These are phyloP conservation scores for Xestia rhomboidea DNA, from an alignment of 2,888 invertebrate genomes.

Conservation along the genomic window DNA sequence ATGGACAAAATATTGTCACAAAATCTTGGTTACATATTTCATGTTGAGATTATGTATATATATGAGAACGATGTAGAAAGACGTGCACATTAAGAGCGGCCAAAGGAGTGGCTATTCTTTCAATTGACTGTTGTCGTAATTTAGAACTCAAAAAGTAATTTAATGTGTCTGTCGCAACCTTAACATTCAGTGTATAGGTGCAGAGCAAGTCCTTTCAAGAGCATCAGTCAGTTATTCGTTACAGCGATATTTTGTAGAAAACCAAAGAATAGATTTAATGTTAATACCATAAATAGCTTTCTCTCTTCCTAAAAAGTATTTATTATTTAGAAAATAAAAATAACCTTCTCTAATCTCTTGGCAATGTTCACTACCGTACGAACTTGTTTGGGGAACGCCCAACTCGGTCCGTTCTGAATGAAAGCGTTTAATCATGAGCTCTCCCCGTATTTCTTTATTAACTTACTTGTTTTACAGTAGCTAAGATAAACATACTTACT, in stretches of 20 bases:
- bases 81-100: no score
- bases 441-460: background rate
- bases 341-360: background rate
- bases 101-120: background rate
- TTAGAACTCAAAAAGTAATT: background rate
- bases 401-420: background rate
- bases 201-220: background rate
- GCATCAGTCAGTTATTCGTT: background rate
- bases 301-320: background rate
- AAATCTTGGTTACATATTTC: no score
- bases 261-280: background rate
- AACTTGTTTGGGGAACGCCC: slow-evolving; percentile 26
- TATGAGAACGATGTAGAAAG: no score
- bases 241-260: background rate
- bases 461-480: background rate
- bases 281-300: background rate
- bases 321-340: background rate
- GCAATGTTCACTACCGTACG: background rate
- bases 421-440: slow-evolving; percentile 11
- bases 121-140: no score
- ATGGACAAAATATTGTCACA: no score
- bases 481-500: background rate
- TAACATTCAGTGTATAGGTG: background rate
- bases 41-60: no score
- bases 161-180: no score